A percentile compares a stretch with the other conserved stretches of the same genome.
These are phyloP conservation scores for Grus americana DNA, from an alignment of 2,113 vertebrate species.

Conservation along the genomic window DNA sequence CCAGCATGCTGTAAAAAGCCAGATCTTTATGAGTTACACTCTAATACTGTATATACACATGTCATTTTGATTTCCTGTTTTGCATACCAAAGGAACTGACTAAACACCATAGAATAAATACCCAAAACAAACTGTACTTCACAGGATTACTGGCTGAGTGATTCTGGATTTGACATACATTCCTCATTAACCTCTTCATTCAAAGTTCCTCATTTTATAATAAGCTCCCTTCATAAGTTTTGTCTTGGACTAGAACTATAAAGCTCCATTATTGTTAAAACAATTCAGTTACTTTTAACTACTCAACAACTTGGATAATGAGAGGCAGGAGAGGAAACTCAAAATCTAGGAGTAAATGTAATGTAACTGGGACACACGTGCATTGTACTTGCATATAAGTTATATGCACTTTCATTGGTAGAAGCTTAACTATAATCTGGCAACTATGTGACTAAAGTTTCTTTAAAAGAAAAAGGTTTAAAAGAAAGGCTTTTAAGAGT, in stretches of 20 bases:
- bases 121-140: not conserved
- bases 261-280: constrained; percentile 19
- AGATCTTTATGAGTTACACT: not conserved
- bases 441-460: not conserved
- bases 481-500: not conserved
- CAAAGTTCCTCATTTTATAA: constrained; percentile 25
- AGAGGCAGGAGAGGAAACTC: constrained; percentile 2
- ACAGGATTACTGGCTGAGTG: not conserved
- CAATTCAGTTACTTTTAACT: constrained; percentile 22
- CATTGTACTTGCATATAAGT: not conserved
- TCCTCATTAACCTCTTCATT: not conserved
- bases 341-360: constrained; percentile 56
- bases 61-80: not conserved
- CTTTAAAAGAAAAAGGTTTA: not conserved
- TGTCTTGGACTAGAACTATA: constrained; percentile 17
- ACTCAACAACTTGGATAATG: not conserved
- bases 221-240: constrained; percentile 5
- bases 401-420: not conserved
- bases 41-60: not conserved
- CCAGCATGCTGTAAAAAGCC: not conserved
- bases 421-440: not conserved
- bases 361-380: not conserved
- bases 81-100: not conserved
- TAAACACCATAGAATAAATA: not conserved
- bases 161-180: not conserved